These are phyloP conservation scores for Cryptotis parvus DNA, from an alignment of 2,113 vertebrate species.

Conservation along the genomic window DNA sequence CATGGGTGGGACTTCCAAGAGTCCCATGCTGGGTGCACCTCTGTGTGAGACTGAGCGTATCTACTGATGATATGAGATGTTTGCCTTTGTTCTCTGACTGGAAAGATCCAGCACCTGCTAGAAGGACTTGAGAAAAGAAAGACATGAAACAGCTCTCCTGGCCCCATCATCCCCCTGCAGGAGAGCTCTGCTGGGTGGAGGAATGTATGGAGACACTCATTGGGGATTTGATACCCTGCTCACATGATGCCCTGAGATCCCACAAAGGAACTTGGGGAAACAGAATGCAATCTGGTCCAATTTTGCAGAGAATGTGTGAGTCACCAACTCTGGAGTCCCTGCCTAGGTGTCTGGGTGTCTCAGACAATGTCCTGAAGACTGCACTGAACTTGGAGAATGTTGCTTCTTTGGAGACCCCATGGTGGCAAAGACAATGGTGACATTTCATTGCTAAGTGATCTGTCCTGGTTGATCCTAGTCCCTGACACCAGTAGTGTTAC, in stretches of 20 bases:
- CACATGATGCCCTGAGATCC: too few relatives aligned
- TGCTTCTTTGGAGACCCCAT: background rate
- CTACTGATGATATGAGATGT: background rate
- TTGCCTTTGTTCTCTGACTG: conserved; percentile 2
- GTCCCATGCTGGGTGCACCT: background rate
- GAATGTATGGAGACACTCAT: background rate
- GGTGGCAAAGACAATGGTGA: background rate
- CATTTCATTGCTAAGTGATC: background rate
- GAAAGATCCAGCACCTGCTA: background rate
- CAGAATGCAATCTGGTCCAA: too few relatives aligned
- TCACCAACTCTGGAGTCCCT: background rate
- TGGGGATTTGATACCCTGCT: too few relatives aligned
- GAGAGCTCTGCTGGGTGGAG: background rate
- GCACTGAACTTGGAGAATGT: background rate
- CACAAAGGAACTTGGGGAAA: background rate
- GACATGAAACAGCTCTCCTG: background rate
- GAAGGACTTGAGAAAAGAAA: too few relatives aligned
- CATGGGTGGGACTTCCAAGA: background rate
- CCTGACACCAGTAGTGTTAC: background rate
- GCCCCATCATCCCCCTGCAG: background rate
- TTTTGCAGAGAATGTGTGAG: background rate
- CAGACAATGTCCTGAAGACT: background rate
- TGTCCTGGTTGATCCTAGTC: background rate
- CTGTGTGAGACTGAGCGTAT: background rate
- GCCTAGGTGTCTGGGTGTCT: background rate